Evolutionary conservation across 2,113 vertebrate genomes (phyloP), one percentile per base, ranked within the genome.

Genomic region (Deroptyus accipitrinus): DNA sequence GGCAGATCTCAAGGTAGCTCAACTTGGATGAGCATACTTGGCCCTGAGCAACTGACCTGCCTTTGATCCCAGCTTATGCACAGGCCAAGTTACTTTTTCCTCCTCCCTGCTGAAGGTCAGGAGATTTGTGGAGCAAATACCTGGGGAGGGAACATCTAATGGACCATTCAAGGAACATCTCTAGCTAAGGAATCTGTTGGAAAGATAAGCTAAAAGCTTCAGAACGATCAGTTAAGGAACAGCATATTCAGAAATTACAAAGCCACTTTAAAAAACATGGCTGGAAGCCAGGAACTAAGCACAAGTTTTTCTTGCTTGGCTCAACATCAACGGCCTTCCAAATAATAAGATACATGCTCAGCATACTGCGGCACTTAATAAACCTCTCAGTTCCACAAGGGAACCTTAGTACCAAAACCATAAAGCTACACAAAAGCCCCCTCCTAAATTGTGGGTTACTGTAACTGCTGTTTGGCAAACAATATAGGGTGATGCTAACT

Each of bases 11-110:
- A 66, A 67, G 31, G 12, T 62, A 70, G 39, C 69, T 75, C 67
- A 14, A 30, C 42, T 64, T 46, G 54, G 62, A 80, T 1, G 6
- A 78, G 41, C 1, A 10, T 2, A 5, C 0, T 0, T 1, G 2
- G 27, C 42, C 11, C 4, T 25, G 25, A 93, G 46, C 41, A 73
- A 63, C 15, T 52, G 28, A 48, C 63, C 68, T 54, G 42, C 23
- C 41, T 69, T 75, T 90, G 83, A 80, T 95, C 33, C 59, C 5
- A 5, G 27, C 49, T 81, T 35, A 90, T 30, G 35, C 15, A 77
- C 52, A 76, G 39, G 31, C 13, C 41, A 62, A 67, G 39, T 28
- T 64, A n/a, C 49, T 82, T 39, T 68, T 49, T 83, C 59, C 49
- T 55, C 27, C 63, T 76, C n/a, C 31, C 33, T 75, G 20, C 33